Evolutionary conservation across 2,888 invertebrate genomes (phyloP).

Genomic region (Hirtodrosophila duncani): DNA sequence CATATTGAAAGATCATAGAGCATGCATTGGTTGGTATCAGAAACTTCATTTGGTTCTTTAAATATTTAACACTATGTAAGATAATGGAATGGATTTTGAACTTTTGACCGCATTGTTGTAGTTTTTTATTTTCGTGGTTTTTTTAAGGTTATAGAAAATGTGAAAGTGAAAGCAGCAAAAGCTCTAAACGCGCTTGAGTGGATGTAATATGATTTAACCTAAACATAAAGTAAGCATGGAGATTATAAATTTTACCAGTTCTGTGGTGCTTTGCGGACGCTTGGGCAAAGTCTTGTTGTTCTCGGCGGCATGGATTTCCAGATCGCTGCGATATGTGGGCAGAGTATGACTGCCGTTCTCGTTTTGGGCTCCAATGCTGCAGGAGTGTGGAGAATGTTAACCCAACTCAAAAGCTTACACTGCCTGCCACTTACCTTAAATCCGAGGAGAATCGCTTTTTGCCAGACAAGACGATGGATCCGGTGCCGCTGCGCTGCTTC

Average conservation of each 20-base stretch:
- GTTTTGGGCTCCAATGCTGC: conserved; percentile 76
- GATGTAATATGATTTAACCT: conserved; percentile 6
- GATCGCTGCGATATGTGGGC: conserved; percentile 81
- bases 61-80: too few relatives aligned
- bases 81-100: too few relatives aligned
- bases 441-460: conserved; percentile 78
- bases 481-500: conserved; percentile 72
- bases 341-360: conserved; percentile 76
- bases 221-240: neutral
- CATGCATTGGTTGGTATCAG: conserved; percentile 29
- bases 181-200: conserved; percentile 40
- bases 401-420: too few relatives aligned
- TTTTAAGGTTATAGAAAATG: conserved; percentile 18
- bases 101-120: neutral
- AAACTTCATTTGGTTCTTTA: neutral
- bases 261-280: conserved; percentile 78
- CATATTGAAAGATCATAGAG: conserved; percentile 29
- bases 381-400: neutral
- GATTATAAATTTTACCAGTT: conserved; percentile 73
- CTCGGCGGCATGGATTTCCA: conserved; percentile 83
- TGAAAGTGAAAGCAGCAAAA: conserved; percentile 50
- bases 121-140: conserved; percentile 11
- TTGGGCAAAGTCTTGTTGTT: conserved; percentile 78
- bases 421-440: conserved; percentile 75
- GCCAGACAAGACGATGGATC: conserved; percentile 76